A percentile compares a stretch with the other conserved stretches of the same genome.
phyloP scores from a whole-genome alignment of 2,888 invertebrate species.

The Boloria selene region DNA sequence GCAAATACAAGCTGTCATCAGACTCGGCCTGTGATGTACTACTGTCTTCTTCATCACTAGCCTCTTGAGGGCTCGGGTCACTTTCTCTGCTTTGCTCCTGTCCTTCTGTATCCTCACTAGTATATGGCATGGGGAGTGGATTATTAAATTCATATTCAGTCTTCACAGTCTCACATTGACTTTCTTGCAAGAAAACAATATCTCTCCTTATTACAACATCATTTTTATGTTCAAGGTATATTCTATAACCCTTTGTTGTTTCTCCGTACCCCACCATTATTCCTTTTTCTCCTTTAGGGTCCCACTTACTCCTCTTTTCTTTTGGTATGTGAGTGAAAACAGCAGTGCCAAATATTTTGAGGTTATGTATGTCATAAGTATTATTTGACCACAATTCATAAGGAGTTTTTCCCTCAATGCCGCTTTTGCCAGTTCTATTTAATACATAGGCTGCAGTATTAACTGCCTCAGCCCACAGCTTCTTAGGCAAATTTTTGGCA shows the following conservation, averaged over 20 bases:
- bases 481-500: constrained; percentile 7
- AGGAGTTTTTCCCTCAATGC: constrained; percentile 30
- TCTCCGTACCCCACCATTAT: constrained; percentile 39
- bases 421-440: constrained; percentile 38
- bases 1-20: too few species aligned
- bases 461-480: constrained; percentile 23
- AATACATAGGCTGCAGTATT: constrained; percentile 37
- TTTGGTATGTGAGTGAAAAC: constrained; percentile 28
- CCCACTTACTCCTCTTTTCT: constrained; percentile 41
- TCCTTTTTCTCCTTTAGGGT: constrained; percentile 39
- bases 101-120: too few species aligned
- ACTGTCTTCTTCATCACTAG: too few species aligned
- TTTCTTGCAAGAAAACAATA: background rate
- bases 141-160: too few species aligned
- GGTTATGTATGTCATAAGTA: constrained; percentile 27
- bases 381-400: constrained; percentile 37
- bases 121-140: too few species aligned
- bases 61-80: too few species aligned
- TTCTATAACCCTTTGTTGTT: constrained; percentile 29
- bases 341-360: constrained; percentile 10
- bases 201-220: constrained; percentile 17
- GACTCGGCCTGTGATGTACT: too few species aligned
- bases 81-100: too few species aligned
- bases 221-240: constrained; percentile 25
- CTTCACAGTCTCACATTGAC: too few species aligned